Percentiles rank a stretch among this genome's conserved stretches.
Conservation (phyloP, 2,113 vertebrate species). For the Onychostruthus taczanowskii region DNA sequence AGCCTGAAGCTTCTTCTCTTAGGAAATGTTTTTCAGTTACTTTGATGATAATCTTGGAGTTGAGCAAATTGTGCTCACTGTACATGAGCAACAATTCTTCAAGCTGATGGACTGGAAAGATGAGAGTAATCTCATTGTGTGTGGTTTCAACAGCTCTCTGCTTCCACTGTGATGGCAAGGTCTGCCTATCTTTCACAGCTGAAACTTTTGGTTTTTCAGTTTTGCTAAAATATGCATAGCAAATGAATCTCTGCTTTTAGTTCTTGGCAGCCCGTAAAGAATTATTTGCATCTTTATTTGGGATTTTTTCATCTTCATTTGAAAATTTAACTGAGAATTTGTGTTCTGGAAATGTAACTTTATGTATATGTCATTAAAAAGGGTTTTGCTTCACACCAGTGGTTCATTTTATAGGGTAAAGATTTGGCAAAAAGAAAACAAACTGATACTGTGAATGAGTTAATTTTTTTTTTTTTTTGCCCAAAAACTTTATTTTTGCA, state of each 20-base stretch:
- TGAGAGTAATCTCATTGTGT: neutral
- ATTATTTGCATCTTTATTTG: neutral
- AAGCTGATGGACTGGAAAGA: neutral
- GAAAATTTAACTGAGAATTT: neutral
- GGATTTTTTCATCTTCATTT: neutral
- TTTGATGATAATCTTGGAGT: neutral
- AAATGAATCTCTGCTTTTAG: neutral
- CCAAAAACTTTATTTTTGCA: slow-evolving; percentile 4
- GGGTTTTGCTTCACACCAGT: neutral
- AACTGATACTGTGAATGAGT: neutral
- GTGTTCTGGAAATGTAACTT: neutral
- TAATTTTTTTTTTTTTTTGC: neutral
- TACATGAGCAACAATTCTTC: neutral
- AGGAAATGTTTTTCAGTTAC: neutral
- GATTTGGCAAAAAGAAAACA: neutral
- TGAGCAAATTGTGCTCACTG: neutral
- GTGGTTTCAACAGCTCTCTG: neutral
- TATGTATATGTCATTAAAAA: neutral
- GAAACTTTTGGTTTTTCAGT: neutral
- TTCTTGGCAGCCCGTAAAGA: neutral
- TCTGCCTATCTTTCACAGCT: neutral
- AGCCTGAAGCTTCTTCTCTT: neutral
- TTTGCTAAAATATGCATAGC: neutral
- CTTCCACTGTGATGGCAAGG: neutral
- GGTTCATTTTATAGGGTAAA: neutral